Percentiles rank a stretch among this genome's conserved stretches.
Evolutionary conservation across 2,888 invertebrate genomes (phyloP).

Genomic region (Temnothorax rugatulus): DNA sequence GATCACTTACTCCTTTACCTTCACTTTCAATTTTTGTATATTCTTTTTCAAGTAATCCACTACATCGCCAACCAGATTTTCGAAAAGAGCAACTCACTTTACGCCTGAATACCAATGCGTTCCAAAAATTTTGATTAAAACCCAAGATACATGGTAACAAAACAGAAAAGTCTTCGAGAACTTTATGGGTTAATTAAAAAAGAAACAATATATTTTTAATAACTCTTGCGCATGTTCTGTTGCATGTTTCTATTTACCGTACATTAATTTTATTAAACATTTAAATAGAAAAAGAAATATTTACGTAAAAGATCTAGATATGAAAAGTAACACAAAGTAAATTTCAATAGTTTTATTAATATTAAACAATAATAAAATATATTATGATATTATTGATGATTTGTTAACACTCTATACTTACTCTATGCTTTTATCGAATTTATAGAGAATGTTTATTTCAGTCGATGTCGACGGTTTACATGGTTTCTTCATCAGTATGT

Average conservation of each 20-base stretch:
- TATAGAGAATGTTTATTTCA: constrained; percentile 54
- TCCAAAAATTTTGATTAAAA: too few relatives aligned
- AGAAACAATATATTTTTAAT: not conserved
- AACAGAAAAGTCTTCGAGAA: too few relatives aligned
- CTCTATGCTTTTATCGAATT: constrained; percentile 48
- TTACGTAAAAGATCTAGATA: not conserved
- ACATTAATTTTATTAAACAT: not conserved
- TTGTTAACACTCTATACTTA: constrained; percentile 41
- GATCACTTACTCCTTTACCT: too few relatives aligned
- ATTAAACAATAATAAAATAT: not conserved
- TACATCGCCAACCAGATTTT: too few relatives aligned
- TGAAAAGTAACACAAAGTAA: not conserved
- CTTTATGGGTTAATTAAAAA: not conserved
- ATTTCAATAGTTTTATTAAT: not conserved
- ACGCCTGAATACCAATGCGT: too few relatives aligned
- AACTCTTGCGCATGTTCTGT: not conserved
- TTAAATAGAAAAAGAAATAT: not conserved
- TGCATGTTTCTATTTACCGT: not conserved
- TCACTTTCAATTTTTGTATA: too few relatives aligned
- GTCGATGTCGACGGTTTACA: constrained; percentile 16
- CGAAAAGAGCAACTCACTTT: too few relatives aligned
- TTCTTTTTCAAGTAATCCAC: too few relatives aligned
- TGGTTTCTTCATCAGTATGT: constrained; percentile 31
- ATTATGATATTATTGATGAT: not conserved
- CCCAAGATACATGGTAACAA: too few relatives aligned